These are phyloP conservation scores for Baccha elongata DNA, from an alignment of 2,888 invertebrate species.

Conservation along the genomic window DNA sequence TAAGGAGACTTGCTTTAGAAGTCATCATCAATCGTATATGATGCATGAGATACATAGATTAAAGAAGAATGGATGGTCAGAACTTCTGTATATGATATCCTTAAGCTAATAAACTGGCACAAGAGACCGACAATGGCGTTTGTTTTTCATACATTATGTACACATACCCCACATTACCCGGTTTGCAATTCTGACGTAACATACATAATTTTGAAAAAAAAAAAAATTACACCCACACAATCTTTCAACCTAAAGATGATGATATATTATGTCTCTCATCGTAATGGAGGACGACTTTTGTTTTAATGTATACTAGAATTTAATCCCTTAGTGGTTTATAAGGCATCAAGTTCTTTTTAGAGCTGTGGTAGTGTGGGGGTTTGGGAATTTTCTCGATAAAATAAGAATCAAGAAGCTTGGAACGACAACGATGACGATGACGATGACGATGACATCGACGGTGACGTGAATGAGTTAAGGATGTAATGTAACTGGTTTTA, in stretches of 20 bases:
- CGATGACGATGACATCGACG: not conserved
- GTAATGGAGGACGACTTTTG: conserved; percentile 14
- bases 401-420: conserved; percentile 1
- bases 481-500: conserved; percentile 56
- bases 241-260: conserved; percentile 17
- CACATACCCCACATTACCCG: not conserved
- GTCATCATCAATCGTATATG: conserved; percentile 61
- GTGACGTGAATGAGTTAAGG: conserved; percentile 45
- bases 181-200: conserved; percentile 8
- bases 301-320: conserved; percentile 38
- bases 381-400: not conserved
- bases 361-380: not conserved
- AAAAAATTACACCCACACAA: too few species aligned
- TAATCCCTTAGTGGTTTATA: conserved; percentile 42
- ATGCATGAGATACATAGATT: conserved; percentile 34
- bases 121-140: conserved; percentile 1
- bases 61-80: conserved; percentile 43
- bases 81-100: conserved; percentile 42
- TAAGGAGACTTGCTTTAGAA: conserved; percentile 33
- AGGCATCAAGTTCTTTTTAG: conserved; percentile 2
- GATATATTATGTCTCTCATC: conserved; percentile 1
- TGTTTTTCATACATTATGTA: conserved; percentile 39
- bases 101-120: conserved; percentile 45
- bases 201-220: conserved; percentile 1
- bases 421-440: not conserved